phyloP scores from a whole-genome alignment of 2,113 vertebrate species.

The Zingel zingel region DNA sequence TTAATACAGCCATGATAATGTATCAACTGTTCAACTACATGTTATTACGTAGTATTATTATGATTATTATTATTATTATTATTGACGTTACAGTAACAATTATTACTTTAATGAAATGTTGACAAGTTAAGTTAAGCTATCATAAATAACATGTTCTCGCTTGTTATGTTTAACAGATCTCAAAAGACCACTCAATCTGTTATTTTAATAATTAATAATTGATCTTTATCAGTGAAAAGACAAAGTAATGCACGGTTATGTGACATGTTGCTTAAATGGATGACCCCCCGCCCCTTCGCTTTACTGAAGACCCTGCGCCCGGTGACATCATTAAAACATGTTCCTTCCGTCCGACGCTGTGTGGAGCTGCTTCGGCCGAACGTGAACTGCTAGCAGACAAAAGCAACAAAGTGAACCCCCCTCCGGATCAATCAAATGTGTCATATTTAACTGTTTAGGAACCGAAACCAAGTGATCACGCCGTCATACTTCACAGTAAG shows the following conservation, averaged over 20 bases:
- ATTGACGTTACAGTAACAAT: background rate
- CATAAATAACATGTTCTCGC: too few species aligned
- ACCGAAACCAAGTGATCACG: slow-evolving; percentile 59
- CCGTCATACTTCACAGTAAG: slow-evolving; percentile 72
- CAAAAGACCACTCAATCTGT: background rate
- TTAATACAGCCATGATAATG: too few species aligned
- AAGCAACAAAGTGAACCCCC: slow-evolving; percentile 85
- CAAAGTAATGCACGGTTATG: background rate
- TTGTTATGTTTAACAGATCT: too few species aligned
- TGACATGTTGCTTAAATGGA: background rate
- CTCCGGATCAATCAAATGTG: slow-evolving; percentile 83
- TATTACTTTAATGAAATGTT: background rate
- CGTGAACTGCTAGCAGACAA: slow-evolving; percentile 86
- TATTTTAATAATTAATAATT: background rate
- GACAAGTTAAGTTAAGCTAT: background rate
- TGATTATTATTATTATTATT: background rate
- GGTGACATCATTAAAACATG: slow-evolving; percentile 82
- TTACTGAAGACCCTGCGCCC: slow-evolving; percentile 63
- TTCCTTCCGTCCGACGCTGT: slow-evolving; percentile 86
- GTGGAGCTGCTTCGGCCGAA: slow-evolving; percentile 84
- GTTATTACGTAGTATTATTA: background rate
- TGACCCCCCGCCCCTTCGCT: slow-evolving; percentile 52
- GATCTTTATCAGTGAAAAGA: background rate
- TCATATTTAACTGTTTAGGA: slow-evolving; percentile 83
- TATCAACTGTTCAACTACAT: too few species aligned